Evolutionary conservation across 1,140 invertebrate genomes (phyloP).

Genomic region (Drosophila rufa): DNA sequence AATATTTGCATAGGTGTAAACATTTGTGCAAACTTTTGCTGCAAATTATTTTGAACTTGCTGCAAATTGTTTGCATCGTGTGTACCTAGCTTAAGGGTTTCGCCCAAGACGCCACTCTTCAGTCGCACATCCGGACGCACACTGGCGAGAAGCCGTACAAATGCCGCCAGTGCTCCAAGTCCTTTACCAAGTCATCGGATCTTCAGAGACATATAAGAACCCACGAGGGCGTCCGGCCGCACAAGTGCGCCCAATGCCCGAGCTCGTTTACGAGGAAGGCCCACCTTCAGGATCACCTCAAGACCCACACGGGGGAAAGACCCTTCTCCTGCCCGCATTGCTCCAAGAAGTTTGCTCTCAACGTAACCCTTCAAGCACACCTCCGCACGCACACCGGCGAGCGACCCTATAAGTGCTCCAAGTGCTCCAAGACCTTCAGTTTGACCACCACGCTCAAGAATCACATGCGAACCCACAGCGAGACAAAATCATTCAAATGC

Average conservation of each 20-base stretch:
- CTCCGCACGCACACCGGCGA: conserved; percentile 4
- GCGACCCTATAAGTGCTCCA: conserved; percentile 1
- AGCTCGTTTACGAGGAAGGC: conserved; percentile 1
- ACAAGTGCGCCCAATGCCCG: conserved; percentile 1
- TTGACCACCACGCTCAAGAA: neutral
- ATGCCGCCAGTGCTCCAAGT: conserved; percentile 2
- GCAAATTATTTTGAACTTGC: too few relatives aligned
- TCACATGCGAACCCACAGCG: conserved; percentile 2
- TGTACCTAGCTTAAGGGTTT: too few relatives aligned
- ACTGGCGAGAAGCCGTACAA: conserved; percentile 9
- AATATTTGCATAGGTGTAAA: too few relatives aligned
- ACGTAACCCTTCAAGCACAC: neutral
- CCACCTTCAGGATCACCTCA: conserved; percentile 5
- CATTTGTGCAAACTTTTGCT: too few relatives aligned
- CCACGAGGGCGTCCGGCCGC: conserved; percentile 1
- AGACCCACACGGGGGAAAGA: neutral
- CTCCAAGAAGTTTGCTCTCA: neutral
- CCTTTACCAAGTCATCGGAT: conserved; percentile 6
- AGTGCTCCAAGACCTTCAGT: neutral
- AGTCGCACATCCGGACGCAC: conserved; percentile 7
- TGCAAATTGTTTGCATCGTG: too few relatives aligned
- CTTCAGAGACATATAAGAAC: neutral
- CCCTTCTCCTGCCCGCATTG: neutral
- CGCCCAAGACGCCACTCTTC: neutral
- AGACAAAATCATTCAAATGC: neutral